Base-by-base conservation (phyloP, 64 coral and sea anemone genomes). In the Actinia equina region DNA sequence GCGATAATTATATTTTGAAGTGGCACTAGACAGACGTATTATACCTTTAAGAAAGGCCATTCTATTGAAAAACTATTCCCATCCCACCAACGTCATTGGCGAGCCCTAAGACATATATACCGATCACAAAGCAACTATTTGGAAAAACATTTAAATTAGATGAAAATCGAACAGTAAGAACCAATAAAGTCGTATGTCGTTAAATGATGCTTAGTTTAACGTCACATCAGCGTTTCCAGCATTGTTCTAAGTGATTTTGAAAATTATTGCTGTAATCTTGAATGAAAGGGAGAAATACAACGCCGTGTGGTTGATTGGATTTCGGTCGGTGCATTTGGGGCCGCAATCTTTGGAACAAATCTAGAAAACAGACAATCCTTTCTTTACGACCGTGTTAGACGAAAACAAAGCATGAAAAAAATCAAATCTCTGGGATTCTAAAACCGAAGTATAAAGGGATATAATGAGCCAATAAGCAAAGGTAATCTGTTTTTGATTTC, bases 401-500 rank as follows among this genome's bases (percentile, higher is more conserved):
- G 13, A 25, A 74, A 74, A 30, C 27, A 74, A 74, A 30, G 69
- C 7, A 41, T 41, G 25, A 25, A 2, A 57, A 25, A 74, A 74
- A 27, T 41, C 69, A 41, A 74, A 74, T 74, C 23, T 30, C 12
- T 27, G 69, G 69, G 25, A 74, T 74, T 74, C 69, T 74, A 41
- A 13, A 74, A 30, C 69, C 12, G 1, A 37, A 74, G 27, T 1
- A 15, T n/a, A n/a, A n/a, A 41, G 20, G 2, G 20, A 22, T 74
- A 41, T 74, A 41, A 74, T 74, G 69, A 30, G 25, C 69, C 25
- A 74, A 74, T 74, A 74, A 41, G 69, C 2, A 14, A 14, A 27
- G n/a, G n/a, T 37, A 41, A 74, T 74, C 69, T 74, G 69, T 74
- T 74, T 71, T 71, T 74, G 26, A 74, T 74, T 74, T 74, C 13